Evolutionary conservation across 2,113 vertebrate species (phyloP).

Genomic region (Spea bombifrons): DNA sequence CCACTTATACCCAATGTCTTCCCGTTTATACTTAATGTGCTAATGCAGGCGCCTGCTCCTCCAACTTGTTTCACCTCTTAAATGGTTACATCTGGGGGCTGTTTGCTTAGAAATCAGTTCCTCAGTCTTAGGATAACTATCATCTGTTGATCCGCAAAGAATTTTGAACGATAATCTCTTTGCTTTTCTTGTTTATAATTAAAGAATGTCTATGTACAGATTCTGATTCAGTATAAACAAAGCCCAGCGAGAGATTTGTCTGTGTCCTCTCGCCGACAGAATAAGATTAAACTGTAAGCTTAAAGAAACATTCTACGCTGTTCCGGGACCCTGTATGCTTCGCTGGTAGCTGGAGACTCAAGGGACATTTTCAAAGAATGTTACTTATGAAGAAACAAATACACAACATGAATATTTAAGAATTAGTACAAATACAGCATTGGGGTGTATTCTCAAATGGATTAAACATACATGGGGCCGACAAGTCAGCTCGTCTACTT

Average conservation of each 20-base stretch:
- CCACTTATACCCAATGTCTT: too few relatives aligned
- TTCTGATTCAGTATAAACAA: constrained; percentile 34
- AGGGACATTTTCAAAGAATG: too few relatives aligned
- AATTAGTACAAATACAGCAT: too few relatives aligned
- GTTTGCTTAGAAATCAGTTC: neutral
- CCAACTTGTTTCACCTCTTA: neutral
- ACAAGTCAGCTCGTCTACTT: too few relatives aligned
- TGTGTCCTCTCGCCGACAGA: neutral
- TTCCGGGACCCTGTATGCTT: too few relatives aligned
- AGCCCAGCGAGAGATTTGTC: neutral
- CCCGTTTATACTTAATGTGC: neutral
- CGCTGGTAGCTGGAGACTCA: too few relatives aligned
- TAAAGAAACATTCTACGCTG: too few relatives aligned
- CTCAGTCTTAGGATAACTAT: neutral
- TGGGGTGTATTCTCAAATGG: too few relatives aligned
- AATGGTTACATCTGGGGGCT: constrained; percentile 14
- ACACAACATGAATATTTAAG: too few relatives aligned
- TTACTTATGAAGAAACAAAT: too few relatives aligned
- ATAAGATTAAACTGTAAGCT: too few relatives aligned
- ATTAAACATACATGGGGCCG: too few relatives aligned
- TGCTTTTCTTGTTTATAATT: constrained; percentile 30
- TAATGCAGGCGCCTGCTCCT: neutral
- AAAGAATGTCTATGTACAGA: constrained; percentile 22
- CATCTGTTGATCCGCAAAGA: constrained; percentile 32
- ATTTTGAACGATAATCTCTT: constrained; percentile 26